Base-by-base conservation (phyloP, 2,888 invertebrate species). In the Hypercompe scribonia region DNA sequence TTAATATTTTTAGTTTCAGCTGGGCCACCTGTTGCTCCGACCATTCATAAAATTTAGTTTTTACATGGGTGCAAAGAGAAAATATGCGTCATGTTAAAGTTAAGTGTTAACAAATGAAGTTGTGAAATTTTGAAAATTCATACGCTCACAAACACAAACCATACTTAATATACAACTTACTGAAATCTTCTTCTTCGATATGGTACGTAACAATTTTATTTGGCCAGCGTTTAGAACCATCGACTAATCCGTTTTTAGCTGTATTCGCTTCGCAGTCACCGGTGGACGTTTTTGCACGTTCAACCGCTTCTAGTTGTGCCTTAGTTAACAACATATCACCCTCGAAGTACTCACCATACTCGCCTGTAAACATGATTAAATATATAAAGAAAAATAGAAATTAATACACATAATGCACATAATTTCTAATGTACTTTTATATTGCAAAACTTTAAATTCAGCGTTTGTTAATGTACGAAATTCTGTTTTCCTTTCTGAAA, bases 301-400 rank as follows among this genome's bases (percentile, higher is more conserved):
- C 81, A 13, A 94, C 84, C 1, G 90, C 92, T 71, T 83, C 74
- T 73, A 82, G 84, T 79, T 96, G 95, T 33, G 74, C 71, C 18
- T 85, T 76, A 13, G 90, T 90, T 71, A 96, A 79, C 68, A 96
- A 8, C 90, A 96, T 96, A 74, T 96, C 96, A 4, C 96, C 96
- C 86, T 96, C 96, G 78, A 96, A 96, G 75, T 94, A 86, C 13
- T 93, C 89, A 31, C 96, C 96, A 24, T 91, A 86, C 82, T 95
- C 95, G 58, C 86, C 90, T 76, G 78, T 18, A 64, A 65, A 33
- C 3, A 65, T 11, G 34, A 54, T n/a, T 1, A 68, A 54, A 2
- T 24, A 10, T 36, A 65, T 18, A 46, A 67, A 54, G n/a, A n/a
- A n/a, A n/a, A n/a, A n/a, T n/a, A n/a, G n/a, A 54, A n/a, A 21